Evolutionary conservation across 2,888 invertebrate species (phyloP), one percentile per base, ranked within the genome.

Genomic region (Drosophila eohydei): DNA sequence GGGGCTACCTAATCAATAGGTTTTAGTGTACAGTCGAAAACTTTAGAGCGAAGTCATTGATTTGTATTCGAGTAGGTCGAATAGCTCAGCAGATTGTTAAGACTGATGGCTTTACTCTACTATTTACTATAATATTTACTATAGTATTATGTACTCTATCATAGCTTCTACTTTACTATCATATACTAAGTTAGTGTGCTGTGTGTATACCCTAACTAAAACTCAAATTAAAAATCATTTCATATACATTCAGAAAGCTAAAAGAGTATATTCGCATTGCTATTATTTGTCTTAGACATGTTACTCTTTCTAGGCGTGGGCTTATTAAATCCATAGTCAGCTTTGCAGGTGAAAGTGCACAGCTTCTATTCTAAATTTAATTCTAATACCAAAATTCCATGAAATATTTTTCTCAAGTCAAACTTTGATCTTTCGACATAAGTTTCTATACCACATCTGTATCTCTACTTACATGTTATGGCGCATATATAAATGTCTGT

Each of bases 1-100:
- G 30, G 32, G 14, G 36, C 52, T 26, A 14, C 34, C 1, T 34
- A 56, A 32, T 56, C 56, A 56, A 56, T 43, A 43, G 1, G 21
- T 34, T 32, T 3, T 5, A 32, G 30, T 12, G 32, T 48, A 32
- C 11, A n/a, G 46, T n/a, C 9, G 30, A 2, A 6, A 46, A 14
- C 1, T 28, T 28, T 14, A 12, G 21, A 21, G 43, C 5, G 6
- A 6, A 14, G 12, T 12, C 12, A 44, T 12, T 26, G 44, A 16
- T 21, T 43, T 12, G 11, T 6, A 11, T 11, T 21, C 4, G 12
- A 14, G 26, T 44, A 26, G 26, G 12, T 44, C 3, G 2, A 6
- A 12, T 1, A 26, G 3, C 7, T 44, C 2, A 26, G 3, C 3
- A 21, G 21, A 5, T 9, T 21, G 7, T 41, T 41, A 3, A 40